phyloP scores from a whole-genome alignment of 2,113 vertebrate genomes.

The Anoplopoma fimbria region DNA sequence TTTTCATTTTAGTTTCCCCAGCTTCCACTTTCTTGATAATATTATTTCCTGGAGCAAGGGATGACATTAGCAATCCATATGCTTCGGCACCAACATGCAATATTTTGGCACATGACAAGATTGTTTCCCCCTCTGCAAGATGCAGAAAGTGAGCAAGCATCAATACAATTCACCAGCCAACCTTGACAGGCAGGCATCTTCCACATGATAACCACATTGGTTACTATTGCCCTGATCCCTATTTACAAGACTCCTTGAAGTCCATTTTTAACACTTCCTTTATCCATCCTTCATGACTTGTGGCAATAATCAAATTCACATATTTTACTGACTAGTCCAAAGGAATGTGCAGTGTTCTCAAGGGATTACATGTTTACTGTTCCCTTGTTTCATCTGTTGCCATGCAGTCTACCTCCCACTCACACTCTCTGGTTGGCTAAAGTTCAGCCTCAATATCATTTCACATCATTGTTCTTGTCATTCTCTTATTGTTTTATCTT shows the following conservation, averaged over 20 bases:
- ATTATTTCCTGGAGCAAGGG: conserved; percentile 57
- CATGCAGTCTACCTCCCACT: conserved; percentile 11
- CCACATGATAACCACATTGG: conserved; percentile 48
- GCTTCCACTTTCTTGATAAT: conserved; percentile 7
- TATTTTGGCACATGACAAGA: conserved; percentile 68
- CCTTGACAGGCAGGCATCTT: conserved; percentile 45
- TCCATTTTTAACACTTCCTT: not conserved
- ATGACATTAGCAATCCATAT: conserved; percentile 64
- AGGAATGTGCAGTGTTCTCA: not conserved
- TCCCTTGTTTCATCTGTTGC: not conserved
- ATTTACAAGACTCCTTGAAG: not conserved
- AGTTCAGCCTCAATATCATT: conserved; percentile 23
- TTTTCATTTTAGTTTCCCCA: not conserved
- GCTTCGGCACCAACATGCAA: conserved; percentile 57
- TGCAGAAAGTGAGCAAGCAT: conserved; percentile 38
- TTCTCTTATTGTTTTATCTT: conserved; percentile 36
- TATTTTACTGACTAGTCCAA: conserved; percentile 4
- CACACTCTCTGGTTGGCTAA: not conserved
- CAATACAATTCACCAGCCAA: conserved; percentile 53
- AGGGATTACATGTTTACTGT: conserved; percentile 13
- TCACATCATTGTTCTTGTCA: conserved; percentile 36
- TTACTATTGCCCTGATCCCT: not conserved
- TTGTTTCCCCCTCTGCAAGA: conserved; percentile 53
- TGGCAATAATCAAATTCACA: conserved; percentile 12
- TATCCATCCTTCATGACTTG: conserved; percentile 1